A percentile compares a stretch with the other conserved stretches of the same genome.
Conservation (phyloP, 1,140 invertebrate genomes). For the Drosophila sproati region DNA sequence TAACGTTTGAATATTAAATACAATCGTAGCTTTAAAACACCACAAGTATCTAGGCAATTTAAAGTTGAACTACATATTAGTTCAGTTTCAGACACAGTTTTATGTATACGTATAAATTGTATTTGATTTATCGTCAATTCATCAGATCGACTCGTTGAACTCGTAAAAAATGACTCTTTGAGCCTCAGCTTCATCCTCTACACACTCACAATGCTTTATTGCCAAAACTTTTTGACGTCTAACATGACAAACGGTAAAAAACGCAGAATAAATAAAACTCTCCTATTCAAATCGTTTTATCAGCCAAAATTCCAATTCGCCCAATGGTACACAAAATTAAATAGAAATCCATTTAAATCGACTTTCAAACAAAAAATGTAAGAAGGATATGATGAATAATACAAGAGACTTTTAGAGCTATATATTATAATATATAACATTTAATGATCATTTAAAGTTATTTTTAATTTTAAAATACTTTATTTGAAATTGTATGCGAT, state of each 20-base stretch:
- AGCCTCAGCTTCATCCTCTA: background rate
- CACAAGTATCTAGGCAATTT: background rate
- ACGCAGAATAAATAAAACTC: constrained; percentile 23
- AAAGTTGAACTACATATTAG: background rate
- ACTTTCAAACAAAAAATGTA: constrained; percentile 5
- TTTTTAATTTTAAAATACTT: no score
- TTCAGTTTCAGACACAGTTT: background rate
- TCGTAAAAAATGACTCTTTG: constrained; percentile 11
- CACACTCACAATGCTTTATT: constrained; percentile 24
- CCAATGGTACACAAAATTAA: constrained; percentile 34
- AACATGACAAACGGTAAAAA: constrained; percentile 27
- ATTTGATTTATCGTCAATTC: constrained; percentile 5
- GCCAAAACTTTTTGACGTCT: constrained; percentile 47
- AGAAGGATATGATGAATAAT: background rate
- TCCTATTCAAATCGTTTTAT: constrained; percentile 41
- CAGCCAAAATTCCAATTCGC: constrained; percentile 60
- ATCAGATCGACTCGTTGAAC: background rate
- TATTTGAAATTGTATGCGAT: no score
- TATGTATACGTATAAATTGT: background rate
- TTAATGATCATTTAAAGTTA: no score
- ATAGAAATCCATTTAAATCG: constrained; percentile 53
- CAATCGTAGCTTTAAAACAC: background rate
- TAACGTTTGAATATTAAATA: background rate
- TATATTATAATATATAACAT: background rate
- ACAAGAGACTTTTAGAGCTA: background rate